These are phyloP conservation scores for Oreochromis mossambicus DNA, from an alignment of 2,797 vertebrate genomes.

Conservation along the genomic window DNA sequence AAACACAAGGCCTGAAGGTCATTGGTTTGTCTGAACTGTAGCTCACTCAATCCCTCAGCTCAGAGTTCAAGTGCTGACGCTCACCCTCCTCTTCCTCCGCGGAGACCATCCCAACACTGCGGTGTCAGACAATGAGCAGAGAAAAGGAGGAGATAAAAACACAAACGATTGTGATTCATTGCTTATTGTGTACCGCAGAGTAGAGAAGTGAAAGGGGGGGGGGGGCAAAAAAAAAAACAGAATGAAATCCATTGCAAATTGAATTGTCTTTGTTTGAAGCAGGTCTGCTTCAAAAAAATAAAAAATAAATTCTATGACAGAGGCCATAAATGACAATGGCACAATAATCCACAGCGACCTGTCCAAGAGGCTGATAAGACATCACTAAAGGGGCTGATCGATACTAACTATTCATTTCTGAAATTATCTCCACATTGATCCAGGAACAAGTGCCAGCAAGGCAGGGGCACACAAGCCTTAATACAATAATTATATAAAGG, in stretches of 20 bases:
- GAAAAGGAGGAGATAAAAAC: conserved; percentile 77
- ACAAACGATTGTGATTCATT: conserved; percentile 99
- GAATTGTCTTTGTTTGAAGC: conserved; percentile 96
- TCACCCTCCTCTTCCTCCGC: conserved; percentile 80
- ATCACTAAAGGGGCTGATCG: conserved; percentile 87
- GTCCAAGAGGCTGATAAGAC: conserved; percentile 90
- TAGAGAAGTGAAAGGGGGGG: neutral
- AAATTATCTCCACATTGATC: conserved; percentile 99
- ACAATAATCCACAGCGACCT: conserved; percentile 92
- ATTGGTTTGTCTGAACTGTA: conserved; percentile 90
- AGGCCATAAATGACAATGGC: conserved; percentile 96
- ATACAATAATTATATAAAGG: conserved; percentile 99
- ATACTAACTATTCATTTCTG: conserved; percentile 99
- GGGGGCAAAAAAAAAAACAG: conserved; percentile 27
- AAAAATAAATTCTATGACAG: conserved; percentile 83
- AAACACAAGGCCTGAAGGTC: conserved; percentile 87
- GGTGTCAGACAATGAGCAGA: conserved; percentile 67
- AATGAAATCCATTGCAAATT: conserved; percentile 95
- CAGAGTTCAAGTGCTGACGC: conserved; percentile 80
- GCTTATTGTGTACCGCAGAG: conserved; percentile 83
- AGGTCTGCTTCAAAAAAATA: conserved; percentile 70
- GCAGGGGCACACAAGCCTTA: conserved; percentile 87
- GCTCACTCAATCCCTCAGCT: conserved; percentile 93
- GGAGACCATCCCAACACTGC: conserved; percentile 82
- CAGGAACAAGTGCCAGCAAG: conserved; percentile 88